phyloP scores from a whole-genome alignment of 2,797 vertebrate genomes.

The Moxostoma hubbsi region DNA sequence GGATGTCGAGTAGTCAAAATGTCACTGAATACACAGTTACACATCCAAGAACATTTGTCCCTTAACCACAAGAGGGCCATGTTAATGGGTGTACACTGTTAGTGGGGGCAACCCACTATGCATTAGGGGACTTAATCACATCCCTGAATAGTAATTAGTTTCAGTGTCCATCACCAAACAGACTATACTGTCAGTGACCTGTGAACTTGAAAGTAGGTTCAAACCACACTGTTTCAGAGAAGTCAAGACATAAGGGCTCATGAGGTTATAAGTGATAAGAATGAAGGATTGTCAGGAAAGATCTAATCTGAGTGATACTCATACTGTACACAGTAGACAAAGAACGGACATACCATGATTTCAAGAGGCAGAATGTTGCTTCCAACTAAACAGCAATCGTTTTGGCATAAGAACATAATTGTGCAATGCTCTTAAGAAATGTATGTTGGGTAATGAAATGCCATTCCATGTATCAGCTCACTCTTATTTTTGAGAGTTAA shows the following conservation, averaged over 20 bases:
- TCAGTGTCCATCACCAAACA: not conserved
- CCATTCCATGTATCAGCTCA: not conserved
- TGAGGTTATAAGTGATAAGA: slow-evolving; percentile 51
- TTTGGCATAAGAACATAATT: slow-evolving; percentile 34
- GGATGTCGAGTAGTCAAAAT: too few relatives aligned
- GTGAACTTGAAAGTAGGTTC: slow-evolving; percentile 26
- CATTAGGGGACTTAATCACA: too few relatives aligned
- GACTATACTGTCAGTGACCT: slow-evolving; percentile 9
- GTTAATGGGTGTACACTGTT: too few relatives aligned
- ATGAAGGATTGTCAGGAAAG: slow-evolving; percentile 41
- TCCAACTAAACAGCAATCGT: slow-evolving; percentile 30
- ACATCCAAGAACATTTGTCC: too few relatives aligned
- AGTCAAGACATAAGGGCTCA: slow-evolving; percentile 52
- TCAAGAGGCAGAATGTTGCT: slow-evolving; percentile 26
- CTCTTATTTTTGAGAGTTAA: slow-evolving; percentile 32
- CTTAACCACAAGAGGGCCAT: too few relatives aligned
- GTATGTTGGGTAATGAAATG: slow-evolving; percentile 18
- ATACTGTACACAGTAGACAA: slow-evolving; percentile 47
- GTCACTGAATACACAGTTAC: too few relatives aligned
- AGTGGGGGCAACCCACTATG: too few relatives aligned
- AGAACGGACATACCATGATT: slow-evolving; percentile 47
- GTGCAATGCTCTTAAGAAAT: slow-evolving; percentile 25
- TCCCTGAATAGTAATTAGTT: too few relatives aligned
- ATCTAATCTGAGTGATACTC: slow-evolving; percentile 47
- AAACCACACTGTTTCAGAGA: slow-evolving; percentile 58